Percentiles rank a stretch among this genome's conserved stretches.
Conservation (phyloP, 2,797 vertebrate genomes). For the Erpetoichthys calabaricus region DNA sequence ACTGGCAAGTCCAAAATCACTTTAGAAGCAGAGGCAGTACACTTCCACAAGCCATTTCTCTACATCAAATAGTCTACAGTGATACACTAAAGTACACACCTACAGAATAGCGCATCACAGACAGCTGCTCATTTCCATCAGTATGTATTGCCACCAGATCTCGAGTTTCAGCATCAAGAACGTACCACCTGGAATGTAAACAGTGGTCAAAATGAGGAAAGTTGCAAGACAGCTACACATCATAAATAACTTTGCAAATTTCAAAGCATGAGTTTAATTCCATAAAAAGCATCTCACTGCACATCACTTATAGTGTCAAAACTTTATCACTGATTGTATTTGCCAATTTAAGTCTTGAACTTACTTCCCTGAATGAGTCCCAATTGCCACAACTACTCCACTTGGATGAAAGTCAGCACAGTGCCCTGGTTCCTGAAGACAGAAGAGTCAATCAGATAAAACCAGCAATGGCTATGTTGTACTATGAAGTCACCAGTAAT, state of each 20-base stretch:
- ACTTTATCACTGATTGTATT: too few species aligned
- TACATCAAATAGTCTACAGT: too few species aligned
- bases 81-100: constrained; percentile 46
- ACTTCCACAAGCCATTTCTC: too few species aligned
- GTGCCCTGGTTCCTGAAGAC: constrained; percentile 80
- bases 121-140: constrained; percentile 91
- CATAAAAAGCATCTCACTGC: too few species aligned
- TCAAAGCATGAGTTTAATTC: too few species aligned
- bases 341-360: constrained; percentile 2
- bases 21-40: too few species aligned
- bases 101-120: constrained; percentile 84
- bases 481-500: too few species aligned
- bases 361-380: constrained; percentile 94
- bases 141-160: constrained; percentile 94
- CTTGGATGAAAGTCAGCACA: constrained; percentile 96
- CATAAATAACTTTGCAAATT: too few species aligned
- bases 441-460: not conserved
- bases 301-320: too few species aligned
- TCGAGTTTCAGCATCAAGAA: constrained; percentile 83
- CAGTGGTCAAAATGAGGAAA: not conserved
- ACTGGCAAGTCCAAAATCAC: too few species aligned
- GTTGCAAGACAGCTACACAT: too few species aligned
- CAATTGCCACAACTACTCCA: constrained; percentile 84
- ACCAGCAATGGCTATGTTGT: too few species aligned
- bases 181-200: constrained; percentile 74